These are phyloP conservation scores for Lampris megalopsis DNA, from an alignment of 2,113 vertebrate genomes.

Conservation along the genomic window DNA sequence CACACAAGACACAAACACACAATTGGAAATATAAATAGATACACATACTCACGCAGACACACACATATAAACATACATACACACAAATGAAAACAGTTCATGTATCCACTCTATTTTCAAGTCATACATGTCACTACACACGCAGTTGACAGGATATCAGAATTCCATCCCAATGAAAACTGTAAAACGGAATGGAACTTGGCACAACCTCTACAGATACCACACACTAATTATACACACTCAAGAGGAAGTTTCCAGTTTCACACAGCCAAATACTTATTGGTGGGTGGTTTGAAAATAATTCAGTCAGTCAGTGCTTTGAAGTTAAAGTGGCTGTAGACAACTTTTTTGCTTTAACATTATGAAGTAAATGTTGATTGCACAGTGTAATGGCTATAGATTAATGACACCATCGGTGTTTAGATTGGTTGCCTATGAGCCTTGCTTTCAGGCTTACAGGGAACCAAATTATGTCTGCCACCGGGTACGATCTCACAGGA, in stretches of 20 bases:
- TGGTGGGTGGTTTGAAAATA: conserved; percentile 30
- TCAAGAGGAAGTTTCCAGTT: background rate
- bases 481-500: too few relatives aligned
- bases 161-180: conserved; percentile 16
- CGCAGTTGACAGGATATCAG: background rate
- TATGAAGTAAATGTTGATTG: too few relatives aligned
- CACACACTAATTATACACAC: conserved; percentile 23
- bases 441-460: too few relatives aligned
- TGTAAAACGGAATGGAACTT: conserved; percentile 31
- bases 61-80: conserved; percentile 9
- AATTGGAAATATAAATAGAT: background rate
- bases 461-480: too few relatives aligned
- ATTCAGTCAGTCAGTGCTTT: background rate
- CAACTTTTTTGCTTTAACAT: background rate
- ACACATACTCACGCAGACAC: background rate
- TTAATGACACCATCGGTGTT: too few relatives aligned
- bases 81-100: conserved; percentile 3
- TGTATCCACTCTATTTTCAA: background rate
- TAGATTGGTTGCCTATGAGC: too few relatives aligned
- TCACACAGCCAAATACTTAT: conserved; percentile 11
- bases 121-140: background rate
- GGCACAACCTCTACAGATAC: conserved; percentile 1
- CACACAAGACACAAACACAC: conserved; percentile 28
- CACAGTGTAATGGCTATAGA: too few relatives aligned
- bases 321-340: background rate